Percentiles rank a stretch among this genome's conserved stretches.
Evolutionary conservation across 2,113 vertebrate genomes (phyloP).

Genomic region (Dipodomys ordii): DNA sequence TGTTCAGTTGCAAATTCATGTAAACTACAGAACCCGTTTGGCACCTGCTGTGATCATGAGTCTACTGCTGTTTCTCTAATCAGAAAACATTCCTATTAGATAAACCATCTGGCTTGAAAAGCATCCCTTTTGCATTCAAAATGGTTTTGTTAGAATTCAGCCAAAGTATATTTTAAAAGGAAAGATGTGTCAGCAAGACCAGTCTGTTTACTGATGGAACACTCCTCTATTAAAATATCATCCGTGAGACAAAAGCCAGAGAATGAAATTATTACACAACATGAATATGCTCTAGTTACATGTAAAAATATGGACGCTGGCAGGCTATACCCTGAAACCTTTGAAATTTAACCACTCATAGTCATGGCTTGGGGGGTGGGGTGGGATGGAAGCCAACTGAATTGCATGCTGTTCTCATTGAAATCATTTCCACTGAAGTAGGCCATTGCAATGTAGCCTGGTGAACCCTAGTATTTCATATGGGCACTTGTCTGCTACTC

Average conservation of each 20-base stretch:
- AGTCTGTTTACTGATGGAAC: conserved; percentile 74
- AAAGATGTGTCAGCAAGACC: conserved; percentile 80
- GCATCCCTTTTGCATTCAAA: conserved; percentile 80
- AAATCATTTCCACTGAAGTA: conserved; percentile 49
- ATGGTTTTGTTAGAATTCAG: conserved; percentile 80
- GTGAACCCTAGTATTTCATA: background rate
- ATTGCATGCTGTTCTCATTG: conserved; percentile 50
- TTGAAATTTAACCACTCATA: conserved; percentile 41
- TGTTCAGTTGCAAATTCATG: conserved; percentile 82
- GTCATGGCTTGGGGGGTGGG: background rate
- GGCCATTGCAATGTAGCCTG: background rate
- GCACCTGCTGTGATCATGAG: conserved; percentile 84
- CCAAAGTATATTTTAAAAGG: conserved; percentile 78
- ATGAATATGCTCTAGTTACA: conserved; percentile 55
- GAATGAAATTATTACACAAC: conserved; percentile 52
- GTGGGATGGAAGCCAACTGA: background rate
- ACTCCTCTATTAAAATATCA: conserved; percentile 66
- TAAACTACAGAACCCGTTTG: conserved; percentile 82
- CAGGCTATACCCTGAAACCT: background rate
- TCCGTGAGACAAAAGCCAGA: conserved; percentile 40
- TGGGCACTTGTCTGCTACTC: background rate
- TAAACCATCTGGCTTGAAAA: conserved; percentile 84
- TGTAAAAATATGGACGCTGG: background rate
- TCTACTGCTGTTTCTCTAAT: conserved; percentile 85
- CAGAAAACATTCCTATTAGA: conserved; percentile 85